Evolutionary conservation across 2,797 vertebrate species (phyloP).

Genomic region (Micromesistius poutassou): DNA sequence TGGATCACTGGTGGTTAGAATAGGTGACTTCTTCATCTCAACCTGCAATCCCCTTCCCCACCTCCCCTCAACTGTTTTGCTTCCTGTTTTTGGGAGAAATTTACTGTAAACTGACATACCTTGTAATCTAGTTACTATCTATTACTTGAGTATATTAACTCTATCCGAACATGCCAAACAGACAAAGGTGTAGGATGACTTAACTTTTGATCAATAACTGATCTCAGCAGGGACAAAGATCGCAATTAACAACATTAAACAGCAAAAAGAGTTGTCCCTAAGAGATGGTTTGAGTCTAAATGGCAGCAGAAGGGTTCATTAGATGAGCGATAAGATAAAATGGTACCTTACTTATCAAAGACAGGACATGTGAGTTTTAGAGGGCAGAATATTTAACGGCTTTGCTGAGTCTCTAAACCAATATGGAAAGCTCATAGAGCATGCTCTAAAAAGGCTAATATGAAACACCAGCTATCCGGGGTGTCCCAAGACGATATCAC

Average conservation of each 20-base stretch:
- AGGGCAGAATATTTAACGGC: slow-evolving; percentile 23
- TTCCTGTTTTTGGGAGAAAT: too few relatives aligned
- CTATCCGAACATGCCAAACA: too few relatives aligned
- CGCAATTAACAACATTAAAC: too few relatives aligned
- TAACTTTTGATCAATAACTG: too few relatives aligned
- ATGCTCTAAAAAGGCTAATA: slow-evolving; percentile 29
- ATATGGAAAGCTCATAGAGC: slow-evolving; percentile 42
- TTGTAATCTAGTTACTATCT: too few relatives aligned
- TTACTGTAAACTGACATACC: too few relatives aligned
- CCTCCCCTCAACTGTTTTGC: background rate
- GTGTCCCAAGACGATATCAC: background rate
- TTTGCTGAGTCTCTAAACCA: slow-evolving; percentile 46
- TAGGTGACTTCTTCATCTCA: background rate
- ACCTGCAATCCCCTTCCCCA: background rate
- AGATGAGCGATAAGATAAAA: background rate
- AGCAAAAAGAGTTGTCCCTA: too few relatives aligned
- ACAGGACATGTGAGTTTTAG: background rate
- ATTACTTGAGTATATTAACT: too few relatives aligned
- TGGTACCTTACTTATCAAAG: too few relatives aligned
- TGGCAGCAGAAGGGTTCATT: background rate
- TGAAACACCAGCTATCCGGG: slow-evolving; percentile 31
- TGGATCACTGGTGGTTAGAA: background rate
- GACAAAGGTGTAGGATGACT: too few relatives aligned
- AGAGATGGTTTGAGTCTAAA: background rate
- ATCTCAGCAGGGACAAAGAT: too few relatives aligned